Evolutionary conservation across 2,113 vertebrate genomes (phyloP).

Genomic region (Hylia prasina): DNA sequence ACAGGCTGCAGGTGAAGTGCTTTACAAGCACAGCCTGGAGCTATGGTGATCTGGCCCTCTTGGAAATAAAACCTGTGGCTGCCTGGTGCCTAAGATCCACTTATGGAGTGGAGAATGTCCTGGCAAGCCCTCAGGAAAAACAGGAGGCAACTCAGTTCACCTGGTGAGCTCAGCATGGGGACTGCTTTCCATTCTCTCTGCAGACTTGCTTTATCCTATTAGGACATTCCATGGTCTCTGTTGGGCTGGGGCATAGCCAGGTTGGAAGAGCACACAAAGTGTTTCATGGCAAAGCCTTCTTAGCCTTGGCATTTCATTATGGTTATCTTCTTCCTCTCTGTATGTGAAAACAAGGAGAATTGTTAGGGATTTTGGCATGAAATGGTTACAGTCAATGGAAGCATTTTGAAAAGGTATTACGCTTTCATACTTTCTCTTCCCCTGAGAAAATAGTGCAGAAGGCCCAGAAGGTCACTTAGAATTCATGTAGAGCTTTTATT

Average conservation of each 20-base stretch:
- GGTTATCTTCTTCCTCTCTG: not conserved
- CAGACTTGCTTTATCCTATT: not conserved
- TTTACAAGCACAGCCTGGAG: not conserved
- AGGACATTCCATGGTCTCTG: not conserved
- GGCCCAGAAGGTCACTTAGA: not conserved
- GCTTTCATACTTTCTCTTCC: not conserved
- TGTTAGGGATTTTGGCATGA: not conserved
- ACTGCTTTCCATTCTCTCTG: not conserved
- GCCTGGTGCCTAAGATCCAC: not conserved
- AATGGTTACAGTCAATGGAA: not conserved
- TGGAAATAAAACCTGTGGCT: not conserved
- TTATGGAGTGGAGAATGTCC: not conserved
- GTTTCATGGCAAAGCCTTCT: not conserved
- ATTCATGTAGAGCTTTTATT: not conserved
- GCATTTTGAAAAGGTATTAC: not conserved
- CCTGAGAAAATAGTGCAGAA: not conserved
- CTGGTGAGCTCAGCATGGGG: not conserved
- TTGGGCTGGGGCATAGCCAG: not conserved
- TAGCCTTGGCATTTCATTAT: not conserved
- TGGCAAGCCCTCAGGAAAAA: not conserved
- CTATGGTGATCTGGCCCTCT: not conserved
- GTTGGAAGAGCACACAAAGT: not conserved
- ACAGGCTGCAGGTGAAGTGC: not conserved
- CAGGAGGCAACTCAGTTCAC: not conserved
- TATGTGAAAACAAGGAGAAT: not conserved